Evolutionary conservation across 2,797 vertebrate genomes (phyloP).

Genomic region (Chaetodon trifasciatus): DNA sequence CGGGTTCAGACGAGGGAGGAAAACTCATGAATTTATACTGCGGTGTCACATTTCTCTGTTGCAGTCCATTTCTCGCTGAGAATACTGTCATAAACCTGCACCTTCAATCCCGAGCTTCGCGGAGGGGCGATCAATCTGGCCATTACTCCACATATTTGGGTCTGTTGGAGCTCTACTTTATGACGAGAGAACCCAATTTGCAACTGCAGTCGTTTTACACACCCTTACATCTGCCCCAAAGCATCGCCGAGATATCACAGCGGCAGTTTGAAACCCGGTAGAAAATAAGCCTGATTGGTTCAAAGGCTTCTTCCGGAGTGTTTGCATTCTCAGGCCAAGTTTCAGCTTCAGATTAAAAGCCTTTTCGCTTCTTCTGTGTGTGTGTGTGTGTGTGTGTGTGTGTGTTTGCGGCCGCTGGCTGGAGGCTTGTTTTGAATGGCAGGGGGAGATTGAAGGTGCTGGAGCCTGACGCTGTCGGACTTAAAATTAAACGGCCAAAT

Average conservation of each 20-base stretch:
- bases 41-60: constrained; percentile 62
- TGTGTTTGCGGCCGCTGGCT: constrained; percentile 47
- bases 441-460: constrained; percentile 80
- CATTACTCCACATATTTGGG: constrained; percentile 61
- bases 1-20: constrained; percentile 32
- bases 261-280: constrained; percentile 19
- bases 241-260: constrained; percentile 18
- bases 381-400: constrained; percentile 24
- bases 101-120: constrained; percentile 54
- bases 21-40: constrained; percentile 64
- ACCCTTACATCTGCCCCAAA: constrained; percentile 41
- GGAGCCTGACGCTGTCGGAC: constrained; percentile 80
- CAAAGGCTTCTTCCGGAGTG: constrained; percentile 37
- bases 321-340: constrained; percentile 23
- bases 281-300: constrained; percentile 45
- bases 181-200: constrained; percentile 58
- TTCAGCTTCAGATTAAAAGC: constrained; percentile 57
- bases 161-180: constrained; percentile 58
- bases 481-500: constrained; percentile 83
- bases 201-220: constrained; percentile 49
- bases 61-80: constrained; percentile 67
- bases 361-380: constrained; percentile 25
- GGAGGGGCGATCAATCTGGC: constrained; percentile 70
- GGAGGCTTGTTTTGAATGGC: constrained; percentile 71
- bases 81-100: constrained; percentile 64